phyloP scores from a whole-genome alignment of 2,888 invertebrate species.

The Phorcus lineatus region DNA sequence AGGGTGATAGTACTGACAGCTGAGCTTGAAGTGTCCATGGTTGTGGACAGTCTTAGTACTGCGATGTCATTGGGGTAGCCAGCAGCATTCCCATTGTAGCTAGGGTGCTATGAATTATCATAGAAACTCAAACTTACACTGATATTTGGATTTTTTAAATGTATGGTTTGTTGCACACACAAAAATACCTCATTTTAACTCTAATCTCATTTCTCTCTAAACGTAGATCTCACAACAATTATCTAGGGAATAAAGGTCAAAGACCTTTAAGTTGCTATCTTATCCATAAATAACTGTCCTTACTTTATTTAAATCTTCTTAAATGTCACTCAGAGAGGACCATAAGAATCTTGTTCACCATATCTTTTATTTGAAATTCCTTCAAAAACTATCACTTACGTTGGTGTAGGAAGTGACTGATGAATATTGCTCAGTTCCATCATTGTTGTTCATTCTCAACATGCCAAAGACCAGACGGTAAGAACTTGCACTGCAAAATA shows the following conservation, averaged over 20 bases:
- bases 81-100: constrained; percentile 34
- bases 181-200: too few relatives aligned
- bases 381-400: not conserved
- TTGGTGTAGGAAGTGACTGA: not conserved
- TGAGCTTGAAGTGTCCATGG: constrained; percentile 31
- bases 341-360: too few relatives aligned
- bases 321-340: too few relatives aligned
- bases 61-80: constrained; percentile 53
- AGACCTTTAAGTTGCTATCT: too few relatives aligned
- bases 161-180: too few relatives aligned
- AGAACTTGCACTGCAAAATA: not conserved
- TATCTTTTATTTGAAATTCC: too few relatives aligned
- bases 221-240: too few relatives aligned
- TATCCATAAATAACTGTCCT: too few relatives aligned
- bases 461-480: constrained; percentile 13
- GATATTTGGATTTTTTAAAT: too few relatives aligned
- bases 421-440: constrained; percentile 15
- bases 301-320: too few relatives aligned
- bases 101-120: constrained; percentile 36
- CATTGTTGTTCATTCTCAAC: constrained; percentile 8
- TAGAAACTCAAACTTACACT: not conserved
- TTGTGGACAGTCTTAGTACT: constrained; percentile 32
- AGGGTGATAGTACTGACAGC: constrained; percentile 29
- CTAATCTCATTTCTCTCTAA: too few relatives aligned
- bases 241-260: too few relatives aligned